A percentile compares a stretch with the other conserved stretches of the same genome.
These are phyloP conservation scores for Aelia acuminata DNA, from an alignment of 2,888 invertebrate genomes.

Conservation along the genomic window DNA sequence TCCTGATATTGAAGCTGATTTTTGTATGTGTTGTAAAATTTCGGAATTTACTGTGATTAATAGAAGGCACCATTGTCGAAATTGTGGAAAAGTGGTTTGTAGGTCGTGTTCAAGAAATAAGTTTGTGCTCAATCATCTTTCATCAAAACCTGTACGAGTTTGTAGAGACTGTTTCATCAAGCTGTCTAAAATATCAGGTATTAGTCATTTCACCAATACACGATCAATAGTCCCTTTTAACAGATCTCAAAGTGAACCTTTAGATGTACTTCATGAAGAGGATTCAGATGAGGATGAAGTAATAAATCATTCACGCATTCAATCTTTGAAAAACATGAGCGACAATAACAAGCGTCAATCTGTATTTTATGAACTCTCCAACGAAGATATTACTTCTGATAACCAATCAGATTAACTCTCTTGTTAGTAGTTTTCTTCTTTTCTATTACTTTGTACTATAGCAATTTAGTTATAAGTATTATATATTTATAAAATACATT, in stretches of 20 bases:
- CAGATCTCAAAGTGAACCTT: neutral
- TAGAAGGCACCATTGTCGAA: constrained; percentile 43
- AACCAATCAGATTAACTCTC: neutral
- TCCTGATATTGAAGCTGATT: constrained; percentile 1
- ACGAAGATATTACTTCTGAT: neutral
- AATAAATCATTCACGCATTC: neutral
- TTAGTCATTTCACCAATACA: neutral
- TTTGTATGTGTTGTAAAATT: constrained; percentile 39
- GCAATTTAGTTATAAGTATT: neutral
- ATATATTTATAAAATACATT: neutral
- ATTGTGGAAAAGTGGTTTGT: constrained; percentile 49
- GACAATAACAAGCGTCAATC: neutral
- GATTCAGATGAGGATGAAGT: neutral
- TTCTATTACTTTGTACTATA: neutral
- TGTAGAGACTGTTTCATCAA: neutral
- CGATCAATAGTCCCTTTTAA: neutral
- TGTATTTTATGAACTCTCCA: constrained; percentile 25
- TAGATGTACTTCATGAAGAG: neutral
- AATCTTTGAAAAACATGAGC: neutral
- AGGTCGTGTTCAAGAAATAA: neutral
- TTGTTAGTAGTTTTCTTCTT: neutral
- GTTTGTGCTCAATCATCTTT: neutral
- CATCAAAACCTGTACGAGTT: constrained; percentile 37
- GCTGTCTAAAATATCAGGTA: neutral
- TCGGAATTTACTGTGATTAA: constrained; percentile 5